Conservation (phyloP, 2,113 vertebrate genomes). For the Narcine bancroftii region DNA sequence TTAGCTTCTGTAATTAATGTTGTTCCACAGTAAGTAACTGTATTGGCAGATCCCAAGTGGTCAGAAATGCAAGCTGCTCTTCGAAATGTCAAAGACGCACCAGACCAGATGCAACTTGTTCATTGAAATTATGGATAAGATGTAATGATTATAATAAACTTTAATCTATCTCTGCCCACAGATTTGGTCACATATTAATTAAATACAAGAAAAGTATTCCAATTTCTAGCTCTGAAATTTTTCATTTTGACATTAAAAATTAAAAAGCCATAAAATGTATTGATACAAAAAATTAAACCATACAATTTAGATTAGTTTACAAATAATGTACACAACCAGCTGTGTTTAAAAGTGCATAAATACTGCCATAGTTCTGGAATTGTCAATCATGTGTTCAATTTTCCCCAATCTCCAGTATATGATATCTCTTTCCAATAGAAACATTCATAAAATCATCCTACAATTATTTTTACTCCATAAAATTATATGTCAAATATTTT, state of each 20-base stretch:
- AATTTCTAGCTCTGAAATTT: neutral
- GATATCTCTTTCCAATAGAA: neutral
- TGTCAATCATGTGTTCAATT: neutral
- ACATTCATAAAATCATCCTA: neutral
- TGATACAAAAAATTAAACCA: neutral
- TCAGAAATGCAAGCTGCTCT: neutral
- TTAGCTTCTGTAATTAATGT: neutral
- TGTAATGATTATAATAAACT: neutral
- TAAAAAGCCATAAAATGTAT: neutral
- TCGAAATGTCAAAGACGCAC: neutral
- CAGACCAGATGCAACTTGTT: neutral
- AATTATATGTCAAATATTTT: neutral
- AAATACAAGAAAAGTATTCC: neutral
- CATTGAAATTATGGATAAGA: neutral
- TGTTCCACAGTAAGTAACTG: neutral
- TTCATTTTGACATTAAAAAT: neutral
- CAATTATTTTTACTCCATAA: constrained; percentile 14
- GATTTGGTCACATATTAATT: neutral
- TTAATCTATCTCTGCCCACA: neutral
- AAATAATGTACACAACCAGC: neutral
- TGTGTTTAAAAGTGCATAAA: neutral
- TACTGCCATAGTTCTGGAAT: neutral
- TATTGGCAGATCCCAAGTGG: neutral
- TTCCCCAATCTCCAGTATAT: neutral
- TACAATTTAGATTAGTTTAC: neutral